Base-by-base conservation (phyloP, 2,113 vertebrate genomes). In the Oenanthe oenanthe region DNA sequence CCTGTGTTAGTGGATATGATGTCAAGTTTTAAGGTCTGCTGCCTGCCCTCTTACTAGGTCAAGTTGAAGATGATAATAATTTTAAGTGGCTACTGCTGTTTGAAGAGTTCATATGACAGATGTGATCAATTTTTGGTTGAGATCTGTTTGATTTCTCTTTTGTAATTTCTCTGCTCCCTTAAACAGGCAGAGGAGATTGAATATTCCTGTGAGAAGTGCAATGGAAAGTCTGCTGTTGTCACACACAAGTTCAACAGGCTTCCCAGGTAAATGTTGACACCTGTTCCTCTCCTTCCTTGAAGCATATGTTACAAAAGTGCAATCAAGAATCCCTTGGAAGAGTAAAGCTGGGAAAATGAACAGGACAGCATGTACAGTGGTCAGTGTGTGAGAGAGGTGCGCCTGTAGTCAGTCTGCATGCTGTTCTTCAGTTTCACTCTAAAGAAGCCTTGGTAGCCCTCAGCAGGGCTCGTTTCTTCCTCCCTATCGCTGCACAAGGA, bases 131-230 rank as follows among this genome's bases (percentile, higher is more conserved):
- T 81, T 85, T 85, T 72, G 82, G 9, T 48, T 54, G 25, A 65
- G 50, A 79, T 91, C 38, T 58, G 5, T 73, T 65, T 66, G 28
- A 31, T 88, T 81, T 34, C 81, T 20, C 34, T 68, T 91, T 84
- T 80, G 20, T 89, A 50, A 21, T 85, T 89, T 76, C 82, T 87
- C 19, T 96, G 36, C 83, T 89, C 7, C 93, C 72, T 95, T 94
- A 63, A 74, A 93, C 93, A 98, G 97, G 83, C 97, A 98, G 99
- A 99, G 95, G 99, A 99, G 95, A 99, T 99, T 3, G 99, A 99
- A 72, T 99, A 99, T 97, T 99, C 99, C 4, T 99, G 99, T 98
- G 99, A 99, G 93, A 99, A 99, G 92, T 99, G 99, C 97, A 98
- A 97, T 62, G 98, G 99, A 10, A 99, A 99, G 88, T 98, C 98